A percentile compares a stretch with the other conserved stretches of the same genome.
Conservation (phyloP, 2,888 invertebrate genomes). For the Orthosia incerta region DNA sequence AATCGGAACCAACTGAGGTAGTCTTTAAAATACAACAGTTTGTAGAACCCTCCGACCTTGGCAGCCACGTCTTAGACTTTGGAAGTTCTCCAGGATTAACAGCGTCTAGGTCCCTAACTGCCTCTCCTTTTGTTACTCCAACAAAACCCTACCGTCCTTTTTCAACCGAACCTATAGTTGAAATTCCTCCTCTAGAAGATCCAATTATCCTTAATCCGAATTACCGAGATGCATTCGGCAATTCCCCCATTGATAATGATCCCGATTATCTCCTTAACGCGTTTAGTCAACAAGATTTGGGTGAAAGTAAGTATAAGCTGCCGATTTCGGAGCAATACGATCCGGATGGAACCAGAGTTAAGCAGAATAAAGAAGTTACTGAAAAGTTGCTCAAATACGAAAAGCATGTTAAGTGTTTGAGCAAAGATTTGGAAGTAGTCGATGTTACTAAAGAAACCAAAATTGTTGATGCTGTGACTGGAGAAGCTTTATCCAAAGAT, state of each 20-base stretch:
- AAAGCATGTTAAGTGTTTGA: slow-evolving; percentile 48
- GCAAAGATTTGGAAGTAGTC: slow-evolving; percentile 44
- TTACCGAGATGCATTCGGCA: slow-evolving; percentile 78
- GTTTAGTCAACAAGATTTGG: slow-evolving; percentile 26
- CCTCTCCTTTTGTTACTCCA: slow-evolving; percentile 76
- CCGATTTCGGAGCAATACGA: slow-evolving; percentile 85
- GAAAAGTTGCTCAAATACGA: slow-evolving; percentile 48
- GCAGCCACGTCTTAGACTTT: slow-evolving; percentile 51
- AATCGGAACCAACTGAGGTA: slow-evolving; percentile 86
- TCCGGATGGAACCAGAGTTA: slow-evolving; percentile 72
- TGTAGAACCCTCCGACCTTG: slow-evolving; percentile 65
- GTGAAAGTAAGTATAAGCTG: slow-evolving; percentile 74
- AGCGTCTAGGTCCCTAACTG: slow-evolving; percentile 75
- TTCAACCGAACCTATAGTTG: slow-evolving; percentile 79
- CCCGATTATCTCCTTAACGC: slow-evolving; percentile 68
- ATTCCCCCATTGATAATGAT: slow-evolving; percentile 64
- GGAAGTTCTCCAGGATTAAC: slow-evolving; percentile 27
- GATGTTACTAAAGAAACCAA: slow-evolving; percentile 54
- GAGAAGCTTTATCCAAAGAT: slow-evolving; percentile 36
- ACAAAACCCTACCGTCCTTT: slow-evolving; percentile 82
- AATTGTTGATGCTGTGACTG: slow-evolving; percentile 11
- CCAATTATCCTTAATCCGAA: slow-evolving; percentile 84
- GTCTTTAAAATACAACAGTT: slow-evolving; percentile 74
- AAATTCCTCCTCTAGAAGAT: slow-evolving; percentile 81
- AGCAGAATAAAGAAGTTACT: slow-evolving; percentile 54